These are phyloP conservation scores for Hydroisotoma schaefferi DNA, from an alignment of 2,888 invertebrate species.

Conservation along the genomic window DNA sequence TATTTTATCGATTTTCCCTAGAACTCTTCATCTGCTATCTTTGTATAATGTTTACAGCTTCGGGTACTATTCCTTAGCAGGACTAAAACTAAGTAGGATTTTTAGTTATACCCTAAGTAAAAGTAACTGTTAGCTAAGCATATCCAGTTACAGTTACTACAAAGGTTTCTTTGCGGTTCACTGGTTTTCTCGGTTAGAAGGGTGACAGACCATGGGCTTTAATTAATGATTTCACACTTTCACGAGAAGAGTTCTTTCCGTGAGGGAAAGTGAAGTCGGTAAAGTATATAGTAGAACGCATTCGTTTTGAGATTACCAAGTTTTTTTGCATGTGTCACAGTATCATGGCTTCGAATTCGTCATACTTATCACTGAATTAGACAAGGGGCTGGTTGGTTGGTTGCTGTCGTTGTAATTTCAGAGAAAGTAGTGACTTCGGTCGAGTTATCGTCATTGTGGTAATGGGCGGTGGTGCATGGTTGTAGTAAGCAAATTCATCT, in stretches of 20 bases:
- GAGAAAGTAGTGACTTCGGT: not conserved
- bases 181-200: not conserved
- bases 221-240: not conserved
- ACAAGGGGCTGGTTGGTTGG: too few species aligned
- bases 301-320: not conserved
- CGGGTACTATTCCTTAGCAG: not conserved
- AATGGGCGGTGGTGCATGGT: not conserved
- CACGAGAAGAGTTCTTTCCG: not conserved
- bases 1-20: constrained; percentile 13
- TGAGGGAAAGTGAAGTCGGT: not conserved
- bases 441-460: not conserved
- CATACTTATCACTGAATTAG: constrained; percentile 4
- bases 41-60: not conserved
- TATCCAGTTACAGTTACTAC: not conserved
- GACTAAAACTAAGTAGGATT: too few species aligned
- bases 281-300: not conserved
- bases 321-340: not conserved
- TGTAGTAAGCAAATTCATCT: constrained; percentile 11
- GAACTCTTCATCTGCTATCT: too few species aligned
- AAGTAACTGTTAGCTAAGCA: not conserved
- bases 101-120: not conserved
- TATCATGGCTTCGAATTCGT: constrained; percentile 8
- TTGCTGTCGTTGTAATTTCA: too few species aligned
- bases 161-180: not conserved
- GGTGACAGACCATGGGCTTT: not conserved